Evolutionary conservation across 2,888 invertebrate genomes (phyloP), one percentile per base, ranked within the genome.

Genomic region (Eristalis arbustorum): DNA sequence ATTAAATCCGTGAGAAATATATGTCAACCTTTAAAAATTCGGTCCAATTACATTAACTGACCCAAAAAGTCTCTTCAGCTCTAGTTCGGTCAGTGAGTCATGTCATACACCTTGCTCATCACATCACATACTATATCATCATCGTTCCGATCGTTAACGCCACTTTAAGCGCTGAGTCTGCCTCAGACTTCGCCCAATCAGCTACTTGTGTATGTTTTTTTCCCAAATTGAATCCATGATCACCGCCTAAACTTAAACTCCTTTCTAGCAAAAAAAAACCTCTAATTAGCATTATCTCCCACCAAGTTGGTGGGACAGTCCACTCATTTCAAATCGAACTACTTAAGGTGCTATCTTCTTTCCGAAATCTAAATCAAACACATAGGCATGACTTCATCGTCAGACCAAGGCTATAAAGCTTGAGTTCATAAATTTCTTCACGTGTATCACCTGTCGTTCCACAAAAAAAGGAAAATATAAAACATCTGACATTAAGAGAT

Each of bases 401-500:
- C 14, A 6, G 49, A 31, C 34, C 74, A 84, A 84, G 73, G 42
- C 59, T 75, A 67, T 63, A 49, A 49, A 49, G n/a, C 18, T 18
- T 8, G 49, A 3, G 18, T 18, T 18, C 49, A 49, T 49, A 49
- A 5, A 49, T 49, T 49, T 49, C 8, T 23, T 49, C 49, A 66
- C 34, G 49, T 76, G 69, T 81, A 64, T 81, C 81, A 80, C 66
- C 75, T 74, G 69, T 31, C 75, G 57, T 18, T 49, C 42, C 49
- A 37, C 3, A 13, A 37, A 13, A 37, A 37, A 37, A 25, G 25
- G 25, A 25, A 37, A 37, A 37, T n/a, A 34, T 74, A 74, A 62
- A 73, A 77, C 76, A 85, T 72, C 81, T 84, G 80, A 67, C 81
- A 85, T 67, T 80, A 37, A 66, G 56, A 80, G 66, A 80, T 73